These are phyloP conservation scores for Pseudochaenichthys georgianus DNA, from an alignment of 2,797 vertebrate species.

Conservation along the genomic window DNA sequence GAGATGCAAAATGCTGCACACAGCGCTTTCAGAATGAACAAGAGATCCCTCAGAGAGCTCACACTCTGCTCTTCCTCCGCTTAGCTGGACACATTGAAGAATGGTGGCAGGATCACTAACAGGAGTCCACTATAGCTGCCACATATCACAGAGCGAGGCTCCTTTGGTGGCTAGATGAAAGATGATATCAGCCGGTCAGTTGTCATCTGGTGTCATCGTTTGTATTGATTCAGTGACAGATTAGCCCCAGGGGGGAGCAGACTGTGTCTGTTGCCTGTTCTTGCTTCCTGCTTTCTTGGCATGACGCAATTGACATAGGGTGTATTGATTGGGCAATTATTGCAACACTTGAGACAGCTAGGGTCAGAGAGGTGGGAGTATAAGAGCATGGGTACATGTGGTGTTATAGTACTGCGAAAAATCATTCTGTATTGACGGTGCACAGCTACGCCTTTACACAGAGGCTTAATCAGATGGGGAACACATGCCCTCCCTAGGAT, in stretches of 20 bases:
- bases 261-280: constrained; percentile 67
- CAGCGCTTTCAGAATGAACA: constrained; percentile 45
- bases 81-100: constrained; percentile 61
- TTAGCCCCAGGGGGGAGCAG: constrained; percentile 58
- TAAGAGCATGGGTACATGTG: constrained; percentile 47
- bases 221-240: constrained; percentile 80
- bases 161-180: constrained; percentile 69
- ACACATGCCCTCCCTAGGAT: constrained; percentile 53
- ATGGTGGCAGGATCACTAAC: constrained; percentile 49
- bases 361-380: constrained; percentile 50
- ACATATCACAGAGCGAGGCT: constrained; percentile 47
- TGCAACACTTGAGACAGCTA: constrained; percentile 69
- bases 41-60: constrained; percentile 42
- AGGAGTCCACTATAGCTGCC: constrained; percentile 34
- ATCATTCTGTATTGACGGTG: constrained; percentile 53
- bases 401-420: constrained; percentile 48
- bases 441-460: constrained; percentile 31
- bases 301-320: constrained; percentile 72
- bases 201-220: constrained; percentile 76
- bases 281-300: constrained; percentile 67
- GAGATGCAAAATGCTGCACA: constrained; percentile 43
- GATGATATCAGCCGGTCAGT: constrained; percentile 70
- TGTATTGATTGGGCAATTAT: constrained; percentile 81
- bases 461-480: constrained; percentile 49
- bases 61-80: neutral